Evolutionary conservation across 92 coral and sea anemone species (phyloP), one percentile per base, ranked within the genome.

Genomic region (Porites rus): DNA sequence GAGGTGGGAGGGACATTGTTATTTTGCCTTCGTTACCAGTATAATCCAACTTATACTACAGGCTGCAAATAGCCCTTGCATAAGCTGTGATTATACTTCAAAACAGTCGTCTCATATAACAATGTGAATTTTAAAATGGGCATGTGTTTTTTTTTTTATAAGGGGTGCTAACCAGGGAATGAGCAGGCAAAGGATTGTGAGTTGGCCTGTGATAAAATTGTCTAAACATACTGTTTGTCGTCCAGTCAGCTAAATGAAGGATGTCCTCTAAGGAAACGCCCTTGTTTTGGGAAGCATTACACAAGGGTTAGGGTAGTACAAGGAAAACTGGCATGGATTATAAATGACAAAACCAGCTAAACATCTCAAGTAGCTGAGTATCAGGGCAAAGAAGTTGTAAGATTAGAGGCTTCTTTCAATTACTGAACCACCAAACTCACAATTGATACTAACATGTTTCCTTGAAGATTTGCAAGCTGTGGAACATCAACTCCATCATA

Each of bases 31-130:
- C 86, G 82, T 74, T 75, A 73, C 81, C 87, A 64, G 80, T 79
- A 87, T 87, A 79, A 87, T 87, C 65, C 80, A 79, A 79, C 54
- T 79, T 70, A 87, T 79, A 87, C 91, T 74, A 63, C 91, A 88
- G 87, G 87, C 56, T 72, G 82, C 87, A 72, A 72, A 58, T 17
- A 20, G 76, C 89, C 84, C 84, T 90, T 28, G 88, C 69, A 87
- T 86, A 86, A 87, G 76, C 93, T 82, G 81, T 75, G 84, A 86
- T 86, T 91, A 80, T 90, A 79, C 87, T 74, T 76, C 80, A 71
- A 63, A 83, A 87, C 84, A 54, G 60, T 54, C 60, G 60, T 13
- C 60, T 54, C 60, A 10, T 10, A 54, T 8, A 84, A 84, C 82
- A 77, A 77, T 86, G 84, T 76, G 82, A 64, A 10, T 78, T 86